Base-by-base conservation (phyloP, 2,113 vertebrate species). In the Mirza zaza region DNA sequence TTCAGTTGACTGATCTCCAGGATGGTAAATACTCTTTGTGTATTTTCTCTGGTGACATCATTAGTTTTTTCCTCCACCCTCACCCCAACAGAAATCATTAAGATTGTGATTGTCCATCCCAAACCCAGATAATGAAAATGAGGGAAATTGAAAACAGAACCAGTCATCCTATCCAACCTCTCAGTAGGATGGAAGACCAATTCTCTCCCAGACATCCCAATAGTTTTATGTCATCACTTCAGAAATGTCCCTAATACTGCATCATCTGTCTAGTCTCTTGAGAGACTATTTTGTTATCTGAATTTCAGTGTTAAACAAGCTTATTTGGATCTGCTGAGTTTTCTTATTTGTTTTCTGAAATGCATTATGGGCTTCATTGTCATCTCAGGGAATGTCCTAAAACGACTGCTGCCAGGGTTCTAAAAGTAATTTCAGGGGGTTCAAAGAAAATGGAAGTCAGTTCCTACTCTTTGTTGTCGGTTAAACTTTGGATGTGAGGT, bases 281-380 rank as follows among this genome's bases (percentile, higher is more conserved):
- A 92, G 55, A 79, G 68, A 84, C 73, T 23, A 14, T 70, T 70
- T 55, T 52, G 23, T 0, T 61, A n/a, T 90, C 32, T 55, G 67
- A 67, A 75, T 87, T 81, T 90, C 34, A 7, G 0, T 65, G 25
- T 77, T 52, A 92, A 90, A 82, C 6, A 57, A 63, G 10, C 32
- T 91, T 95, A 67, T 89, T 91, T 55, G 84, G 63, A 96, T 71
- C 45, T 91, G 63, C 59, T 67, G 52, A 34, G 57, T 88, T 88
- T 94, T 87, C 79, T 95, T 76, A 36, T 87, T 95, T 97, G 42
- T 77, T 92, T 97, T 65, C 77, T 95, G 87, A 97, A 92, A 90
- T 95, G 36, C 39, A 57, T 63, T 85, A 65, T 32, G 27, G 15
- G 8, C 61, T 96, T 93, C 68, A 36, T 91, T 94, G 83, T 93